Conservation (phyloP, 2,797 vertebrate species). For the Psittacula derbiana region DNA sequence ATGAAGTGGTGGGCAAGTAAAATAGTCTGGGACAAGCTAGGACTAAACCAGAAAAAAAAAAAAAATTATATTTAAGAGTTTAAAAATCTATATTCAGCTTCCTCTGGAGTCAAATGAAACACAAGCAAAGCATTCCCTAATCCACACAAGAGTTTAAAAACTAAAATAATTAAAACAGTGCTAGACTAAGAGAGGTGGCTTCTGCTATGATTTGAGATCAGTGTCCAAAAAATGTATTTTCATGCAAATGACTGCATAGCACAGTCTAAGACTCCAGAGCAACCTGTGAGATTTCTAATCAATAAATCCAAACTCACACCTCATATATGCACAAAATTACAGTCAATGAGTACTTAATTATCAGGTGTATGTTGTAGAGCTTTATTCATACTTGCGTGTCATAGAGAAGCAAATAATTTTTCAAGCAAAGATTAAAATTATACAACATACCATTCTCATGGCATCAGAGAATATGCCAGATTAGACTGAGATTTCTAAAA, state of each 20-base stretch:
- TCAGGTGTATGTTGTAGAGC: not conserved
- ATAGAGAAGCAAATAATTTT: not conserved
- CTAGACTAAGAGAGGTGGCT: not conserved
- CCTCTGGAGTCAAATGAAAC: not conserved
- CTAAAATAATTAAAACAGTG: not conserved
- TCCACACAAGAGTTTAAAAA: not conserved
- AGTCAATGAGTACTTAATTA: not conserved
- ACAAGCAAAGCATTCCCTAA: not conserved
- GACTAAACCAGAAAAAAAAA: not conserved
- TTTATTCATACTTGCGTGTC: not conserved
- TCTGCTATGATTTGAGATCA: not conserved
- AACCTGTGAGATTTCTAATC: not conserved
- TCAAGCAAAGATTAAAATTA: not conserved
- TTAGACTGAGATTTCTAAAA: not conserved
- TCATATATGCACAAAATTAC: not conserved
- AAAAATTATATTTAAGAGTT: not conserved
- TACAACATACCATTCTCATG: not conserved
- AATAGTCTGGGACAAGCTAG: not conserved
- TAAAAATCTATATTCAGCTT: not conserved
- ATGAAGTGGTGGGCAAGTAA: not conserved
- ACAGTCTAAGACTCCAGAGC: not conserved
- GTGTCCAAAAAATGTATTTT: not conserved
- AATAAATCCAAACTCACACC: not conserved
- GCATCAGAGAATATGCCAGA: not conserved
- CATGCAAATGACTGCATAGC: not conserved